Evolutionary conservation across 1,140 invertebrate species (phyloP), one percentile per base, ranked within the genome.

Genomic region (Panagrolaimus sp.): DNA sequence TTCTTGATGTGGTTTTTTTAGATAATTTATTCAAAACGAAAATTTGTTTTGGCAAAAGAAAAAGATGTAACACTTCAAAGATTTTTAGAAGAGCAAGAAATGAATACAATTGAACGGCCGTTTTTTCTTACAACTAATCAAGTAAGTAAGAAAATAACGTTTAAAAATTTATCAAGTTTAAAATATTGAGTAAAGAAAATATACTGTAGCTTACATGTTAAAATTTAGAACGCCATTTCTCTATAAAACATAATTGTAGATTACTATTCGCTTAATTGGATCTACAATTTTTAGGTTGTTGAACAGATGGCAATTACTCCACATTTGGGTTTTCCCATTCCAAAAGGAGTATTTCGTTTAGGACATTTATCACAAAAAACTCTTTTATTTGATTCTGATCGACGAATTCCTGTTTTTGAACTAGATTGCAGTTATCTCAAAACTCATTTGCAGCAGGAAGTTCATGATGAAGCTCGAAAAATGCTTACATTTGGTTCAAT

Each of bases 31-130:
- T 53, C 20, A 9, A 9, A n/a, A 9, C 9, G 51, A 14, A 53
- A 53, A n/a, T 53, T 53, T 53, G 51, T 53, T 27, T 27, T 53
- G 20, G 51, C 51, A 9, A 53, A 53, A 53, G 51, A 53, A 53
- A 20, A 27, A 9, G 20, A 53, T 23, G 27, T 27, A 27, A 53
- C 51, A n/a, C 16, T 53, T 9, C 20, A 20, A 9, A 20, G 27
- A 53, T 53, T 53, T n/a, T 23, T 53, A 20, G 51, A 53, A 5
- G 51, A 53, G 16, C 51, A 53, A n/a, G 51, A 53, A 53, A 53
- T 53, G 51, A 9, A 27, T 1, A 53, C 27, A 27, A 53, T 53
- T 9, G 51, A 53, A 53, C 0, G 51, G 5, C 51, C 51, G 1
- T 53, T 53, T 53, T 53, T 53, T 27, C 27, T 53, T 23, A 23